A percentile compares a stretch with the other conserved stretches of the same genome.
phyloP scores from a whole-genome alignment of 2,888 invertebrate species.

The Pedicia rivosa region DNA sequence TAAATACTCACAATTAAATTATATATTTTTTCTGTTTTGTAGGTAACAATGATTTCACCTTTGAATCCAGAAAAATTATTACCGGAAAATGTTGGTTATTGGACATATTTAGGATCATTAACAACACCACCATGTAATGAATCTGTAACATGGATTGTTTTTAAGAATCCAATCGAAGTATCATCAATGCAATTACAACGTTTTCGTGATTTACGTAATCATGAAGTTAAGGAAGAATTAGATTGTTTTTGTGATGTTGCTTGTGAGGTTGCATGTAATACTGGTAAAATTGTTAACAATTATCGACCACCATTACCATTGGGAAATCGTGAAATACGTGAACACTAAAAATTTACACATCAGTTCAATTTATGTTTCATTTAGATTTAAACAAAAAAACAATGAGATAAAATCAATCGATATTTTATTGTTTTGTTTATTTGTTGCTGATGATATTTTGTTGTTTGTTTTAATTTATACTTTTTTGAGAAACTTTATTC shows the following conservation, averaged over 20 bases:
- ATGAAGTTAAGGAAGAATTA: conserved; percentile 49
- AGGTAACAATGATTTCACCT: conserved; percentile 45
- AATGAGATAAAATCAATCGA: no score
- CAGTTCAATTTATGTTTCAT: no score
- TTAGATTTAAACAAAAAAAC: no score
- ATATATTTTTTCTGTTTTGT: no score
- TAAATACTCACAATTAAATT: no score
- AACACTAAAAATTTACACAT: no score
- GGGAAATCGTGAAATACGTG: conserved; percentile 63
- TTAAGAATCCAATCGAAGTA: conserved; percentile 73
- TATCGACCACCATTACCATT: conserved; percentile 72
- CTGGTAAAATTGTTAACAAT: conserved; percentile 63
- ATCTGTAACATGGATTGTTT: conserved; percentile 88
- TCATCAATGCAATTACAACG: conserved; percentile 65
- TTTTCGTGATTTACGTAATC: conserved; percentile 56
- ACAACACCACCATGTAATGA: conserved; percentile 91
- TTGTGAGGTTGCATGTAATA: no score
- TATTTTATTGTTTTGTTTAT: no score
- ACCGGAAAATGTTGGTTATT: conserved; percentile 62
- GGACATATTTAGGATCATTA: conserved; percentile 85
- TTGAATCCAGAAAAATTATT: conserved; percentile 59
- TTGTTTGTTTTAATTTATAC: no score
- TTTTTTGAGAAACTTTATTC: no score
- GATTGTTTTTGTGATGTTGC: no score
- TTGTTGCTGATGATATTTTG: no score